These are phyloP conservation scores for Asbolus verrucosus DNA, from an alignment of 1,140 invertebrate species.

Conservation along the genomic window DNA sequence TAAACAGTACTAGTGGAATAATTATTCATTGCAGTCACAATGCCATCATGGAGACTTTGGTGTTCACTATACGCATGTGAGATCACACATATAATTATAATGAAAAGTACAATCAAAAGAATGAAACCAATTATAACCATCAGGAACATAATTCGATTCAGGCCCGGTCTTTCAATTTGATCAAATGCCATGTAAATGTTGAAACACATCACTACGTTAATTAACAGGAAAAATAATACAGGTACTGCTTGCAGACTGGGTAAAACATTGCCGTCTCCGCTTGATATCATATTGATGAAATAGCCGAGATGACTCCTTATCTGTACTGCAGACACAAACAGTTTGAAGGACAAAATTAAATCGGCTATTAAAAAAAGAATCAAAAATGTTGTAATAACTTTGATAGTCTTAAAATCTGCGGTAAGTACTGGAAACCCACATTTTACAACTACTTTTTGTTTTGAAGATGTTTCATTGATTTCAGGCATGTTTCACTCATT, in stretches of 20 bases:
- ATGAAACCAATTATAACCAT: conserved; percentile 46
- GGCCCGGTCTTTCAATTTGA: conserved; percentile 30
- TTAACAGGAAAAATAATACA: conserved; percentile 51
- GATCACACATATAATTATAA: conserved; percentile 54
- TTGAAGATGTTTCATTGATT: background rate
- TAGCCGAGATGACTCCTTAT: conserved; percentile 57
- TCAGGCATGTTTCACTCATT: no score
- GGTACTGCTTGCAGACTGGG: conserved; percentile 54
- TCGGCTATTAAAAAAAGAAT: conserved; percentile 16
- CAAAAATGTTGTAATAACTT: conserved; percentile 1
- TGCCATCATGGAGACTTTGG: conserved; percentile 57
- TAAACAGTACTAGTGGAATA: conserved; percentile 57
- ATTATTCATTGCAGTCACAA: conserved; percentile 59
- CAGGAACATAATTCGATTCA: conserved; percentile 56
- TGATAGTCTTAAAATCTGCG: background rate
- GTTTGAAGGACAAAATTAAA: conserved; percentile 48
- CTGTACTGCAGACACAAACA: conserved; percentile 52
- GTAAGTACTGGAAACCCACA: background rate
- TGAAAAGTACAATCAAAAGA: conserved; percentile 51
- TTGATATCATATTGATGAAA: conserved; percentile 59
- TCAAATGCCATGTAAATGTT: conserved; percentile 54
- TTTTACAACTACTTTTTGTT: conserved; percentile 6
- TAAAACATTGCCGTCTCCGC: conserved; percentile 55
- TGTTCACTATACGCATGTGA: conserved; percentile 54
- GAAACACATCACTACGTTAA: conserved; percentile 52